Evolutionary conservation across 2,797 vertebrate genomes (phyloP).

Genomic region (Rhinophrynus dorsalis): DNA sequence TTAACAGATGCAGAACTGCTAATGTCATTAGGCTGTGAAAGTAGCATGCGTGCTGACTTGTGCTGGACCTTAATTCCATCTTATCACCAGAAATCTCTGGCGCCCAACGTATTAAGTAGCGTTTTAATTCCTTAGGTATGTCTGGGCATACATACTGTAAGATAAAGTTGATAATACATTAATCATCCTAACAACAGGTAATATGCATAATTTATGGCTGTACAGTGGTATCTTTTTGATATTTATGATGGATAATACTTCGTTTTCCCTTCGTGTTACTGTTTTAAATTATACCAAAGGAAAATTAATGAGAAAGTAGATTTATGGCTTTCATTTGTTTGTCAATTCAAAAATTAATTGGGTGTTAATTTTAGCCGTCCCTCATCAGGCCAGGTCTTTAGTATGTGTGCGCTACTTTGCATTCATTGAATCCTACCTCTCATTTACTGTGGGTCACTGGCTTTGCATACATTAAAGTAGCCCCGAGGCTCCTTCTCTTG

Average conservation of each 20-base stretch:
- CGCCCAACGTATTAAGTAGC: too few species aligned
- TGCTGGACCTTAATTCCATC: slow-evolving; percentile 47
- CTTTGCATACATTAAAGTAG: slow-evolving; percentile 97
- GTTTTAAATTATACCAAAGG: slow-evolving; percentile 93
- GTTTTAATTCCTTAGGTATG: too few species aligned
- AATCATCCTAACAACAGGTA: slow-evolving; percentile 85
- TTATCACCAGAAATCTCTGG: too few species aligned
- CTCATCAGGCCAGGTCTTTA: slow-evolving; percentile 89
- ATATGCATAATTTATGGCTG: slow-evolving; percentile 87
- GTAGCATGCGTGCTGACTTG: neutral
- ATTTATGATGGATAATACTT: slow-evolving; percentile 98
- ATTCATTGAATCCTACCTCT: slow-evolving; percentile 89
- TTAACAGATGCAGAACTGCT: neutral
- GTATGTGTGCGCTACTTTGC: slow-evolving; percentile 87
- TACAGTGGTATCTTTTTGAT: slow-evolving; percentile 92
- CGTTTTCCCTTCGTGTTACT: slow-evolving; percentile 87
- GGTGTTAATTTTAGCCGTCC: slow-evolving; percentile 99
- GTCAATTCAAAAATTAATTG: slow-evolving; percentile 99
- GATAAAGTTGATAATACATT: slow-evolving; percentile 82
- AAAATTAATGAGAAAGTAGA: slow-evolving; percentile 99
- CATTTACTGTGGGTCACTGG: slow-evolving; percentile 96
- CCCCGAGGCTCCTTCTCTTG: slow-evolving; percentile 92
- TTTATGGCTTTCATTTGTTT: slow-evolving; percentile 99
- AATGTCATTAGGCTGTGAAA: slow-evolving; percentile 27
- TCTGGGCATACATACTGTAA: too few species aligned